Conservation (phyloP, 2,113 vertebrate genomes). For the Pagrus major region DNA sequence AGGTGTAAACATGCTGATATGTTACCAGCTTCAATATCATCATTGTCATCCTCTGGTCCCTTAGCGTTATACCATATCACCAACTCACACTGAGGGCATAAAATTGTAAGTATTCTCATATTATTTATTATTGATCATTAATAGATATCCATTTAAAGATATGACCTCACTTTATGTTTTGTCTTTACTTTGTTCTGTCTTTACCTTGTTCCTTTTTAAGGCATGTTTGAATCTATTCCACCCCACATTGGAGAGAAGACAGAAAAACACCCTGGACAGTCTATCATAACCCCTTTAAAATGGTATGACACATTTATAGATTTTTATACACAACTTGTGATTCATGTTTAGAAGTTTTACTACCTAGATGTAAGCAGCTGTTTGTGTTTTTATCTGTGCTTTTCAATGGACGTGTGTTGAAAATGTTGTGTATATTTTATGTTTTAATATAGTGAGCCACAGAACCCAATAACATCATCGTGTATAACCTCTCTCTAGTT, state of each 20-base stretch:
- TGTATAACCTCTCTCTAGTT: neutral
- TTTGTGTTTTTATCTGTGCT: neutral
- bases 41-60: constrained; percentile 12
- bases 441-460: neutral
- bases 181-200: neutral
- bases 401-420: neutral
- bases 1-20: constrained; percentile 61
- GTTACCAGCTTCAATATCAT: constrained; percentile 50
- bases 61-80: constrained; percentile 14
- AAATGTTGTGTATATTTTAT: neutral
- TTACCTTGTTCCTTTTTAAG: neutral
- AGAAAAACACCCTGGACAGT: neutral
- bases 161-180: neutral
- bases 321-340: neutral
- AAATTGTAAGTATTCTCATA: neutral
- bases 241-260: constrained; percentile 1
- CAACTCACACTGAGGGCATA: neutral
- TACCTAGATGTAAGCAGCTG: neutral
- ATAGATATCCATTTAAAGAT: neutral
- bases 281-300: neutral
- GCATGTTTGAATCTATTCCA: neutral
- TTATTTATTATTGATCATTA: neutral
- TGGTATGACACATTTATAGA: constrained; percentile 22
- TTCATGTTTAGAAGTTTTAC: neutral
- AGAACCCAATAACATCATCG: neutral